A percentile compares a stretch with the other conserved stretches of the same genome.
Conservation (phyloP, 2,797 vertebrate species). For the Adelosebastes latens region DNA sequence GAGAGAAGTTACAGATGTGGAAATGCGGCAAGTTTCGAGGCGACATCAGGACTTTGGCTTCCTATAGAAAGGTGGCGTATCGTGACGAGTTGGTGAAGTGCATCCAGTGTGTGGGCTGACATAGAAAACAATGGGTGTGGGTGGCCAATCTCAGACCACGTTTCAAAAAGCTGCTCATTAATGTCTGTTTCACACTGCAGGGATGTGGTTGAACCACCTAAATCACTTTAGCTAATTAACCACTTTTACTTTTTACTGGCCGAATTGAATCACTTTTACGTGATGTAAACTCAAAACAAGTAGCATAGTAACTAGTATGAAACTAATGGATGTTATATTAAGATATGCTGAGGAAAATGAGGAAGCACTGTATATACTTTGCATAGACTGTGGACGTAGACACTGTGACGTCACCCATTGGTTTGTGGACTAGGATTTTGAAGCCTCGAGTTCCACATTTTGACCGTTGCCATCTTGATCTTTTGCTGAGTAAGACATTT, state of each 20-base stretch:
- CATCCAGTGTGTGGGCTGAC: not conserved
- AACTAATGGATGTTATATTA: not conserved
- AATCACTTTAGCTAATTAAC: not conserved
- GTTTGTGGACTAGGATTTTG: too few relatives aligned
- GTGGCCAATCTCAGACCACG: not conserved
- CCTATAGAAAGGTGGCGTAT: not conserved
- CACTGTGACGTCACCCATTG: too few relatives aligned
- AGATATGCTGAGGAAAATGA: not conserved
- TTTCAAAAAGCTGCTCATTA: not conserved
- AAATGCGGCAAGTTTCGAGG: not conserved
- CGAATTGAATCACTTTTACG: not conserved
- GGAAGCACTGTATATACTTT: not conserved
- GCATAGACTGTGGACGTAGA: too few relatives aligned
- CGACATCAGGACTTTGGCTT: not conserved
- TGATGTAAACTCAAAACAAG: not conserved
- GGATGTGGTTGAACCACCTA: not conserved
- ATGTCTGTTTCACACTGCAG: not conserved
- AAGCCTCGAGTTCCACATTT: too few relatives aligned
- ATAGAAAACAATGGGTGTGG: not conserved
- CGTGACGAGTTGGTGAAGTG: not conserved
- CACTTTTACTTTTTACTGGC: not conserved
- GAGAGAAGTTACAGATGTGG: not conserved
- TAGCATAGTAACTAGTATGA: not conserved
- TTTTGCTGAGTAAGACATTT: too few relatives aligned
- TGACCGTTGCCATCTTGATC: too few relatives aligned